These are phyloP conservation scores for Megaceryle torquata DNA, from an alignment of 2,113 vertebrate genomes.

Conservation along the genomic window DNA sequence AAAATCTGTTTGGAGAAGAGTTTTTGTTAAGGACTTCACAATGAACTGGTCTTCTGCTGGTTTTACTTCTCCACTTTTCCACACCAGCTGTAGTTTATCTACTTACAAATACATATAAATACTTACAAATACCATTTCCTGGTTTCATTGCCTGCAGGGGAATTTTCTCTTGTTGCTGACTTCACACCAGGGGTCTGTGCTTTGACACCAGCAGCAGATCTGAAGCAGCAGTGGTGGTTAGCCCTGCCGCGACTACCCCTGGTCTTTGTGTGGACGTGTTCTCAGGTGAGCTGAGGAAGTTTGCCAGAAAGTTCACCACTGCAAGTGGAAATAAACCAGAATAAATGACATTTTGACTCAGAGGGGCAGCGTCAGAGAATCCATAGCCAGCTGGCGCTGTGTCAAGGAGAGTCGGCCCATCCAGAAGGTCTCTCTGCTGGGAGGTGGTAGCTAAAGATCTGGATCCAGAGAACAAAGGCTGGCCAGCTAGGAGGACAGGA, in stretches of 20 bases:
- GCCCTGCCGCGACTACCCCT: not conserved
- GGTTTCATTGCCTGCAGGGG: not conserved
- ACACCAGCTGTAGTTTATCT: not conserved
- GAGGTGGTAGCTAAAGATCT: not conserved
- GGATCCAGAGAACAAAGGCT: not conserved
- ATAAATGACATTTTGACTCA: not conserved
- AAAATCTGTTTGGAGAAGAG: conserved; percentile 11
- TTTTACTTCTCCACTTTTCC: conserved; percentile 10
- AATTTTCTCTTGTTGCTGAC: not conserved
- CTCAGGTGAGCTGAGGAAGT: not conserved
- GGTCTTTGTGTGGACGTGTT: no score
- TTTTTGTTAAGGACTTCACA: conserved; percentile 39
- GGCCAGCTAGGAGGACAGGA: not conserved
- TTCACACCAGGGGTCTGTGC: not conserved
- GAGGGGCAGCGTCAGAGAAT: not conserved
- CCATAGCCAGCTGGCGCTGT: not conserved
- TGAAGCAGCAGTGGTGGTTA: fast-evolving
- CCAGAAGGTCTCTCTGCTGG: not conserved
- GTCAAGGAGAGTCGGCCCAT: not conserved
- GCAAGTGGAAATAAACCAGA: not conserved
- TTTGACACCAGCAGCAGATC: not conserved
- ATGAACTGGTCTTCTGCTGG: conserved; percentile 44
- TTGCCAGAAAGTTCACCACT: not conserved
- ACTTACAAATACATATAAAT: not conserved
- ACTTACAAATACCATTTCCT: not conserved